phyloP scores from a whole-genome alignment of 2,888 invertebrate species.

The Clitarchus hookeri region DNA sequence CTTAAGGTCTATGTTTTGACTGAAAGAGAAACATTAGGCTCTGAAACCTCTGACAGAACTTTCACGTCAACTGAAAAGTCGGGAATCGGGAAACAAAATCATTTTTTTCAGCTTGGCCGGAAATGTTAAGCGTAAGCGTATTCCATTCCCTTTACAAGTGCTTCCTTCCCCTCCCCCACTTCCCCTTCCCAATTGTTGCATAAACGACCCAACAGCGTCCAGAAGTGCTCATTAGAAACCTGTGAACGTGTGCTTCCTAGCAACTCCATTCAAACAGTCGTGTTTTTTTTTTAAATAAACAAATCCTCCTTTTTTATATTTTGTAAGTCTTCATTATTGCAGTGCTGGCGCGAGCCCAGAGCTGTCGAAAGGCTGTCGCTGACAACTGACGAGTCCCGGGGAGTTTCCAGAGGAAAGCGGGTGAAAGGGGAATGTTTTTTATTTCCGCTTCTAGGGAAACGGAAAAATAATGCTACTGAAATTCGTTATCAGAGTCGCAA shows the following conservation, averaged over 20 bases:
- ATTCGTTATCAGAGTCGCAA: neutral
- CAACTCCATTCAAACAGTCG: neutral
- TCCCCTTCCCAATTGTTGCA: too few species aligned
- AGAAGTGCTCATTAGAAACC: neutral
- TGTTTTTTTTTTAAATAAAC: neutral
- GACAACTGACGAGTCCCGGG: neutral
- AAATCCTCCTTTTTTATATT: neutral
- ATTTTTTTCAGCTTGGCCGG: too few species aligned
- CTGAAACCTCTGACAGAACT: too few species aligned
- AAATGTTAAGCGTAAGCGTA: too few species aligned
- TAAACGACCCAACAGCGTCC: neutral
- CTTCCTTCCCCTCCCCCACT: too few species aligned
- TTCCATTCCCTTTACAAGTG: too few species aligned
- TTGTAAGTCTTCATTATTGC: neutral
- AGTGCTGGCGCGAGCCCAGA: too few species aligned
- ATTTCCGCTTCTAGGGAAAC: neutral
- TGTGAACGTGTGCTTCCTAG: neutral
- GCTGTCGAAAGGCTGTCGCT: neutral
- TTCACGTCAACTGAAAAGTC: too few species aligned
- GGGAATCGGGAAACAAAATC: too few species aligned
- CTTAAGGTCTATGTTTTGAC: too few species aligned
- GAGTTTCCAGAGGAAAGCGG: neutral
- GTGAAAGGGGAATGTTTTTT: neutral
- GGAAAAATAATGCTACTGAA: neutral
- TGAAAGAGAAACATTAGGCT: too few species aligned